Evolutionary conservation across 1,140 invertebrate genomes (phyloP), one percentile per base, ranked within the genome.

Genomic region (Lepidurus couesii): DNA sequence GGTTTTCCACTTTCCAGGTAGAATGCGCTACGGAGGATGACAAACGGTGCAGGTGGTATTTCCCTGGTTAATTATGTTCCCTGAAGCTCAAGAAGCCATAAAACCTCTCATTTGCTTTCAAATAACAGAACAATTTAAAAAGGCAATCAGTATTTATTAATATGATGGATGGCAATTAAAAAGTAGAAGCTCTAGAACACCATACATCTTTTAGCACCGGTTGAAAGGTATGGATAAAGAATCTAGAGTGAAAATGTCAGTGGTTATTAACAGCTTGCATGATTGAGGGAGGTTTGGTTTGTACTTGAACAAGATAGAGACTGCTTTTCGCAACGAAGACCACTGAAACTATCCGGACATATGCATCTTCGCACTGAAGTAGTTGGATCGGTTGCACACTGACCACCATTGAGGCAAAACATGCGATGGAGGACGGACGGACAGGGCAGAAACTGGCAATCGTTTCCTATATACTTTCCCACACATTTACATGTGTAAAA

Each of bases 401-500:
- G 53, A 65, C 53, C 53, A 21, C 53, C 53, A 65, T 65, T 65
- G 53, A 13, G 53, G 21, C 53, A 65, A 65, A 65, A 65, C 16
- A 7, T 65, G 21, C 53, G 53, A 65, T 65, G 53, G 13, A 21
- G 53, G 13, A 16, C 53, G 13, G 16, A n/a, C 6, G 53, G 53
- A 65, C 53, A 65, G 6, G 53, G 53, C 6, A 65, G 53, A 21
- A 65, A 65, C 53, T 65, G 53, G 53, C 53, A 65, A 65, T 65
- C 21, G 21, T 65, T 16, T 13, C 53, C 53, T 13, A 65, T 65
- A 5, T 65, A 79, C 44, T 47, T 74, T 43, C 65, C 65, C 8
- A 74, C 26, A 47, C 78, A 79, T 21, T 74, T 43, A 26, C 78
- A 79, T 11, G 73, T 79, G 44, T 75, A 79, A 26, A 45, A 79